Evolutionary conservation across 1,140 invertebrate species (phyloP).

Genomic region (fruit fly (Drosophila melanogaster)): DNA sequence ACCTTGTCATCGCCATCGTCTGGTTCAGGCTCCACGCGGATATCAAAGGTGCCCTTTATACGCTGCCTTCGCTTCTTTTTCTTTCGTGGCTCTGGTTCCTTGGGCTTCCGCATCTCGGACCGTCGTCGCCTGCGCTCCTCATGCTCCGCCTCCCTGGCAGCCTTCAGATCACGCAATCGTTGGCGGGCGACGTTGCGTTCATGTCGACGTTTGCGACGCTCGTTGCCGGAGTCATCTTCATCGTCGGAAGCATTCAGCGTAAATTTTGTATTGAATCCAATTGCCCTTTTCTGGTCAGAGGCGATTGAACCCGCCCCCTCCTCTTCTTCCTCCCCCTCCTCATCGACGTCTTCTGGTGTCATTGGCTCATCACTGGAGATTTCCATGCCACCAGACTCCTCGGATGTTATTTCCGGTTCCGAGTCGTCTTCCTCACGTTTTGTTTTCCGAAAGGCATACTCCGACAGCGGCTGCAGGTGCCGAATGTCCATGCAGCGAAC

Average conservation of each 20-base stretch:
- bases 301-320: not conserved
- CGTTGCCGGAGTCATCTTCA: not conserved
- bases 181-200: conserved; percentile 54
- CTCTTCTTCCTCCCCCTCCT: conserved; percentile 21
- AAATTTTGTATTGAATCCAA: not conserved
- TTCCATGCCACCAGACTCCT: conserved; percentile 6
- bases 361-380: conserved; percentile 57
- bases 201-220: not conserved
- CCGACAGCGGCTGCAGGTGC: conserved; percentile 57
- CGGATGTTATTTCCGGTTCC: conserved; percentile 44
- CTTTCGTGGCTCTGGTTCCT: not conserved
- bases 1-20: conserved; percentile 53
- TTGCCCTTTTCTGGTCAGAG: not conserved
- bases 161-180: conserved; percentile 39
- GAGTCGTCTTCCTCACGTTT: conserved; percentile 1
- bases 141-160: conserved; percentile 8
- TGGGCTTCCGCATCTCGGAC: not conserved
- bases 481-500: conserved; percentile 53
- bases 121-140: conserved; percentile 9
- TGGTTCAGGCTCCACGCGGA: conserved; percentile 49
- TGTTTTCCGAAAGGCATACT: conserved; percentile 30
- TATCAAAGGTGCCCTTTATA: conserved; percentile 42
- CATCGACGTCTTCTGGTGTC: conserved; percentile 9
- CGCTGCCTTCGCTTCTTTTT: conserved; percentile 22
- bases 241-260: not conserved